Base-by-base conservation (phyloP, 1,140 invertebrate species). In the Drosophila cardini region DNA sequence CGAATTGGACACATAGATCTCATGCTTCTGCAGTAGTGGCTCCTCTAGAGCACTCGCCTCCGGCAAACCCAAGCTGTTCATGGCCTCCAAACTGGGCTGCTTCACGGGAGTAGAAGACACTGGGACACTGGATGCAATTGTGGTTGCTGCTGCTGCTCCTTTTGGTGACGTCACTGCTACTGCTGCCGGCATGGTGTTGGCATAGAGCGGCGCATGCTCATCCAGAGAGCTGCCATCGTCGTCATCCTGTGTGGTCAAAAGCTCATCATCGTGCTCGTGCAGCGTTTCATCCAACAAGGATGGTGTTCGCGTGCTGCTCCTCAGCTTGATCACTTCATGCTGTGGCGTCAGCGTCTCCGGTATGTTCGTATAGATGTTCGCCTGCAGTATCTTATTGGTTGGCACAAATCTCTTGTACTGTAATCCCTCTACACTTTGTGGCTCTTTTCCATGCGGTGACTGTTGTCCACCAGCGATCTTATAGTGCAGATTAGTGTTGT, bases 361-460 rank as follows among this genome's bases (percentile, higher is more conserved):
- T 10, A 96, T 94, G 53, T 96, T 94, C 16, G 95, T 96, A 26
- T 96, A 96, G 64, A 95, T 96, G 74, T 96, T 96, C 75, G 96
- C 95, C 32, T 96, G 80, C 93, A 95, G 80, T 79, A 89, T 69
- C 56, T 89, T 89, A 1, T 92, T 80, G 9, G 79, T 91, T 2
- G 78, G 80, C 72, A 61, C 74, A 70, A 68, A 90, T 11, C 67
- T 63, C 58, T 69, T 91, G 48, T 48, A 91, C 32, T 86, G 82
- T 53, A 80, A 13, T 1, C 38, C 46, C 9, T 85, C 80, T 2
- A 55, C 15, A 2, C 26, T n/a, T 5, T 13, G 9, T 5, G 30
- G 8, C 7, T 63, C 50, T 42, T 70, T 62, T 6, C 36, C 9
- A n/a, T 45, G 2, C 11, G 67, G 34, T 34, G 30, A 34, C 9